phyloP scores from a whole-genome alignment of 2,797 vertebrate species.

The Sciaenops ocellatus region DNA sequence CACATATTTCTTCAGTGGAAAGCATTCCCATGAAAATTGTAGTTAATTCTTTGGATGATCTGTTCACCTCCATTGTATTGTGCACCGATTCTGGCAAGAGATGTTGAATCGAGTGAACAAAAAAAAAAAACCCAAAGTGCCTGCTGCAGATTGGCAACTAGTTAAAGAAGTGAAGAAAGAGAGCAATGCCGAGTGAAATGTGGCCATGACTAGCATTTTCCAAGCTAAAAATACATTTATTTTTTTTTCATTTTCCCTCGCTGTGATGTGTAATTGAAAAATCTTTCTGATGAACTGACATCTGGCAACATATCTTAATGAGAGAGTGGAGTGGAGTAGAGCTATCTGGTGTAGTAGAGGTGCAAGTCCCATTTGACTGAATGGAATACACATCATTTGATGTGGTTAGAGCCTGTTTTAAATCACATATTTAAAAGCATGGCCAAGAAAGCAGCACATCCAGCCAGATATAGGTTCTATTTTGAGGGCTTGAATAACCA shows the following conservation, averaged over 20 bases:
- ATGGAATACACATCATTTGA: neutral
- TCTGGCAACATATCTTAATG: neutral
- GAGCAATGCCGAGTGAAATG: neutral
- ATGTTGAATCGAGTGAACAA: neutral
- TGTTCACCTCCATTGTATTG: neutral
- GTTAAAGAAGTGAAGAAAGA: neutral
- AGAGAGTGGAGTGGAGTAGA: neutral
- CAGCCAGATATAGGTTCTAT: neutral
- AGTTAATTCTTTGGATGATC: neutral
- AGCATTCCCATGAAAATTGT: neutral
- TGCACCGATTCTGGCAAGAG: neutral
- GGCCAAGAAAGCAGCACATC: conserved; percentile 1
- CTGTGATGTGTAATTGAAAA: neutral
- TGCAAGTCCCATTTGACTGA: neutral
- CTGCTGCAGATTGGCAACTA: neutral
- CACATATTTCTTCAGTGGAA: no score
- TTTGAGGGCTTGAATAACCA: neutral
- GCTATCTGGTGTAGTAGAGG: neutral
- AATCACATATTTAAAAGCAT: neutral
- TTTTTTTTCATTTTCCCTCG: neutral
- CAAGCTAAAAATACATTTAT: neutral
- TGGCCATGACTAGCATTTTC: neutral
- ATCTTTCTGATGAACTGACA: neutral
- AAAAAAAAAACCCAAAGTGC: neutral
- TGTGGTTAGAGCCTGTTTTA: neutral